Base-by-base conservation (phyloP, 2,797 vertebrate species). In the Gymnothorax javanicus region DNA sequence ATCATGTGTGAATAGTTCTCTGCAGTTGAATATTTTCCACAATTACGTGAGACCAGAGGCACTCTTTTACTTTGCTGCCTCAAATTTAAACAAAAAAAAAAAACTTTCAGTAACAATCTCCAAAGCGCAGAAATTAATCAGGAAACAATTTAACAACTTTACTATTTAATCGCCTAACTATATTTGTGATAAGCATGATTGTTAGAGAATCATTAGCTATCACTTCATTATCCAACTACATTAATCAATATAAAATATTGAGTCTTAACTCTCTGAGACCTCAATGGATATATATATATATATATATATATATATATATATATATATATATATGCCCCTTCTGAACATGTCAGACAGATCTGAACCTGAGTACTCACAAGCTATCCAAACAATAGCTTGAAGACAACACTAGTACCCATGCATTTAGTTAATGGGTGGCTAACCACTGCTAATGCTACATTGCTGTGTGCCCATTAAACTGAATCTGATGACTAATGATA, bases 1-100 rank as follows among this genome's bases (percentile, higher is more conserved):
- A 11, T 81, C 50, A 81, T 81, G 52, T 54, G 52, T 81, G 77
- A 81, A 81, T 81, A n/a, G 52, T 56, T 81, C n/a, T 56, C 52
- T n/a, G 20, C 77, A 81, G 52, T 52, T 81, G 77, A 23, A 23
- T 56, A n/a, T 81, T 81, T 81, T 56, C 52, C 75, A 50, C 33
- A 50, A 52, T 50, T 79, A 4, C 54, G 6, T 52, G 43, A 20
- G 75, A 52, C 50, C 2, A 23, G 15, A 79, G 54, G 54, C 15
- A 54, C 54, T 56, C 25, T 81, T 43, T 4, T 23, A 54, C 43
- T 81, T 81, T 11, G 52, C 52, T 56, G 73, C 20, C 33, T 64
- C 23, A 64, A 59, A 60, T 2, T 6, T 7, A 20, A 23, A 69
- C 20, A 25, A 69, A 23, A 23, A 69, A 7, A 69, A 69, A 7